Conservation (phyloP, 2,113 vertebrate species). For the Zeus faber region DNA sequence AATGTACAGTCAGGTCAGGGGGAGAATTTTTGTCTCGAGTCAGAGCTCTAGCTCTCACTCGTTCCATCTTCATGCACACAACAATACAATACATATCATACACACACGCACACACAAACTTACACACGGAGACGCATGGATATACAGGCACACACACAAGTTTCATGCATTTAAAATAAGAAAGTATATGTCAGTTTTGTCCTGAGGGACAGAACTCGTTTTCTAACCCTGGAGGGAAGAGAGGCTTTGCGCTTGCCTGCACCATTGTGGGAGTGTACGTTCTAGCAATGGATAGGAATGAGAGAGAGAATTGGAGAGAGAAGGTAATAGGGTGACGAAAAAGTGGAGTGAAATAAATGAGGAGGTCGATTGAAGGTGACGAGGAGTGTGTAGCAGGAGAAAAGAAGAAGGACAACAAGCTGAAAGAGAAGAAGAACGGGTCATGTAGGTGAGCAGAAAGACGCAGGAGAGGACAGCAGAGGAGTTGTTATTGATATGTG, state of each 20-base stretch:
- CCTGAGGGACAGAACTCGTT: not conserved
- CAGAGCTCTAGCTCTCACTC: too few relatives aligned
- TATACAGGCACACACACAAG: not conserved
- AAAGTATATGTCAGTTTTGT: not conserved
- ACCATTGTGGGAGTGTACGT: too few relatives aligned
- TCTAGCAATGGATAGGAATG: too few relatives aligned
- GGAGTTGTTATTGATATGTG: not conserved
- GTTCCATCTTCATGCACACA: too few relatives aligned
- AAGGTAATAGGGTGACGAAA: not conserved
- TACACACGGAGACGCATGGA: not conserved
- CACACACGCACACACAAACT: not conserved
- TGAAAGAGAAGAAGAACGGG: not conserved
- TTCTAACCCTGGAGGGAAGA: not conserved
- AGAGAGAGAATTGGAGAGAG: not conserved
- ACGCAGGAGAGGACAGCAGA: not conserved
- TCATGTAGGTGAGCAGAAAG: not conserved
- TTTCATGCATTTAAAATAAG: not conserved
- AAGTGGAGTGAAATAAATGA: not conserved
- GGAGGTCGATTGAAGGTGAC: not conserved
- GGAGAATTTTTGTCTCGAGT: too few relatives aligned
- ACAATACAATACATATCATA: not conserved
- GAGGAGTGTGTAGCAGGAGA: too few relatives aligned
- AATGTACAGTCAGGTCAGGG: too few relatives aligned
- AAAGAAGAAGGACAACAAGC: not conserved
- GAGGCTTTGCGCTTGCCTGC: too few relatives aligned